Conservation (phyloP, 2,888 invertebrate genomes). For the Chrysolina americana region DNA sequence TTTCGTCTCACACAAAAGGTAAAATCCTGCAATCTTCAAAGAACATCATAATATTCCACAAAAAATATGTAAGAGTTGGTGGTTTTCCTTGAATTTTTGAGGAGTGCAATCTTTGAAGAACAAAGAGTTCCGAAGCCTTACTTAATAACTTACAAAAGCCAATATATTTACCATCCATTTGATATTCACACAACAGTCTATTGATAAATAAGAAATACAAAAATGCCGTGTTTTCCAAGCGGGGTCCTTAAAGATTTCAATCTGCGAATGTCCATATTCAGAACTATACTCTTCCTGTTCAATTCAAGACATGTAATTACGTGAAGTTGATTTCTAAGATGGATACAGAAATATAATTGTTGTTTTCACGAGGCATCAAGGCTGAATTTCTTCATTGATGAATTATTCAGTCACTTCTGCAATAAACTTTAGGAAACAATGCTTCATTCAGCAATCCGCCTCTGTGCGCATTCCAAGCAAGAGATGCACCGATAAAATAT, state of each 20-base stretch:
- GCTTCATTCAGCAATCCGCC: slow-evolving; percentile 13
- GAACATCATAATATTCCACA: no score
- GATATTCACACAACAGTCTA: no score
- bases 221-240: no score
- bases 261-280: background rate
- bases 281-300: background rate
- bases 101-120: no score
- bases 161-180: no score
- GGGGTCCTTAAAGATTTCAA: background rate
- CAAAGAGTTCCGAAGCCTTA: no score
- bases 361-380: slow-evolving; percentile 9
- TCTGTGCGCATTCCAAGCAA: slow-evolving; percentile 5
- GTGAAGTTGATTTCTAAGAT: slow-evolving; percentile 6
- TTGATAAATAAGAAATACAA: no score
- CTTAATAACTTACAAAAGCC: no score
- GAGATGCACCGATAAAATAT: slow-evolving; percentile 6
- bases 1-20: no score
- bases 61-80: no score
- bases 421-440: slow-evolving; percentile 13
- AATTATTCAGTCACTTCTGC: slow-evolving; percentile 26
- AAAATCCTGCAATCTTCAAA: no score
- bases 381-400: slow-evolving; percentile 25
- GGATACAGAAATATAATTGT: slow-evolving; percentile 13
- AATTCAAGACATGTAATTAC: background rate
- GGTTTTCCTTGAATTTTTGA: no score